A percentile compares a stretch with the other conserved stretches of the same genome.
Conservation (phyloP, 1,140 invertebrate genomes). For the Neodiprion lecontei region DNA sequence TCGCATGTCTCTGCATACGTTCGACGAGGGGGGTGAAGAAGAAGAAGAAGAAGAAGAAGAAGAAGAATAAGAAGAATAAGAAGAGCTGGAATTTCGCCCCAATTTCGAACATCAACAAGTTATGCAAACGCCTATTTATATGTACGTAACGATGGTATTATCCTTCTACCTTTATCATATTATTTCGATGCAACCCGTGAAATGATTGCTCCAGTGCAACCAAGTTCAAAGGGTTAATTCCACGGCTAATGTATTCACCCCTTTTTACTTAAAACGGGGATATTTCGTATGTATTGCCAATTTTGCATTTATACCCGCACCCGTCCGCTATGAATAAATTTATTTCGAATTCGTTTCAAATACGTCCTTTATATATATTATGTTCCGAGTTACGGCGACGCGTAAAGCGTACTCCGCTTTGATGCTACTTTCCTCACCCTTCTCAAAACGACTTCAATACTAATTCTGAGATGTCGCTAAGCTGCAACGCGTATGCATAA, state of each 20-base stretch:
- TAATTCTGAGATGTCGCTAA: too few species aligned
- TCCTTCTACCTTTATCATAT: not conserved
- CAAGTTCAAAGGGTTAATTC: constrained; percentile 62
- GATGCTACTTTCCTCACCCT: not conserved
- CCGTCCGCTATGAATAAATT: constrained; percentile 39
- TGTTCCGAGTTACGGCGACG: not conserved
- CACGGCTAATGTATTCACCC: constrained; percentile 61
- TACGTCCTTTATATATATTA: constrained; percentile 14
- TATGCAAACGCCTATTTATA: too few species aligned
- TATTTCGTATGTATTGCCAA: constrained; percentile 63
- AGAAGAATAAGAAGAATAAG: not conserved
- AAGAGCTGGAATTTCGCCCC: too few species aligned
- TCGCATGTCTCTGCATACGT: constrained; percentile 51
- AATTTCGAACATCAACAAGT: too few species aligned
- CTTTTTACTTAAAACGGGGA: constrained; percentile 62
- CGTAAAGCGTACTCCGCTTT: not conserved
- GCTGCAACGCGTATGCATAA: too few species aligned
- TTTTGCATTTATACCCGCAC: constrained; percentile 59
- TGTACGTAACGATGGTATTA: not conserved
- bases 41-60: not conserved
- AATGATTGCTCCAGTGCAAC: constrained; percentile 56
- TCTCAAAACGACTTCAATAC: not conserved
- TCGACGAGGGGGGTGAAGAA: not conserved
- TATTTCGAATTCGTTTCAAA: constrained; percentile 39
- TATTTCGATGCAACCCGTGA: constrained; percentile 3